Base-by-base conservation (phyloP, 2,888 invertebrate species). In the Microplitis deprimator region DNA sequence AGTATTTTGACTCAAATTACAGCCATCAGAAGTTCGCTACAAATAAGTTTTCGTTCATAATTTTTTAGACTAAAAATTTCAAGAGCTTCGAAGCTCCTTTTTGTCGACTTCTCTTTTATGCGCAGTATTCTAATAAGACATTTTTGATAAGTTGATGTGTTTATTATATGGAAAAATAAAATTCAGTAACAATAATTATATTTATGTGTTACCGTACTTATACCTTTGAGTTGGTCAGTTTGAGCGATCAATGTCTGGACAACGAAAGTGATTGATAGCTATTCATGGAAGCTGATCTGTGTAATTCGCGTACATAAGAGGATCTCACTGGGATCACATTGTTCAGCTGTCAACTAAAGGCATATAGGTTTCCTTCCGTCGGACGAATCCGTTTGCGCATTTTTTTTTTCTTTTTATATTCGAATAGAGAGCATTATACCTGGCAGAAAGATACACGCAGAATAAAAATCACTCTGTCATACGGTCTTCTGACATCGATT, bases 271-370 rank as follows among this genome's bases (percentile, higher is more conserved):
- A 89, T 89, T 87, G 89, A 89, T 89, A 84, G 87, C 82, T 82
- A 89, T 89, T 89, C 82, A 82, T 80, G 84, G 80, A 79, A 81
- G 80, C 82, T 86, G 89, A 88, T 87, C 89, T 89, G 85, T 89
- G 84, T 88, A 87, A 89, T 85, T 89, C 86, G 85, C 85, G 81
- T 71, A 80, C 82, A 83, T 85, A 84, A 85, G 85, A 84, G 84
- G 84, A 86, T 84, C 83, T 79, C 81, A 84, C 61, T 71, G 71
- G 38, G 39, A 71, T 61, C 70, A 82, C 83, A 83, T 86, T 86
- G 85, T 89, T 79, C 83, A 77, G 79, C 84, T 85, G 88, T 88
- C 86, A 84, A 82, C 81, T 82, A 81, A 77, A 78, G 38, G 73
- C 59, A 39, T 50, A 40, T 40, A n/a, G 29, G 29, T 75, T 68